Evolutionary conservation across 2,113 vertebrate species (phyloP).

Genomic region (Zapus hudsonius): DNA sequence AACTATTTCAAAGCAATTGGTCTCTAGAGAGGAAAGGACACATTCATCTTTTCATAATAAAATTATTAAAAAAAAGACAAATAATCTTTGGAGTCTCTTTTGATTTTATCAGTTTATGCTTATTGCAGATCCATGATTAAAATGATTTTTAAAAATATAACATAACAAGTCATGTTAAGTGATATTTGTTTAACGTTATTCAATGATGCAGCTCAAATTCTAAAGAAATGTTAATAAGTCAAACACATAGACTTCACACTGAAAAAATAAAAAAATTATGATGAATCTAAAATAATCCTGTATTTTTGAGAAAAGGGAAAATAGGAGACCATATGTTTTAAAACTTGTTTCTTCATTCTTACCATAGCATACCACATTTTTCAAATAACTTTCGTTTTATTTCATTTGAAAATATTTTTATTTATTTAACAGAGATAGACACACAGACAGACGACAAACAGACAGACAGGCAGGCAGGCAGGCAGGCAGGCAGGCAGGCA

Average conservation of each 20-base stretch:
- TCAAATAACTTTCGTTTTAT: neutral
- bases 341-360: neutral
- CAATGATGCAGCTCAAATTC: constrained; percentile 31
- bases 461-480: too few species aligned
- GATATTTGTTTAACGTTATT: constrained; percentile 31
- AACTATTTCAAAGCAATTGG: constrained; percentile 14
- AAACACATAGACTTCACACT: constrained; percentile 2
- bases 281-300: constrained; percentile 3
- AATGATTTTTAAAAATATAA: neutral
- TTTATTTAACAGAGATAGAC: too few species aligned
- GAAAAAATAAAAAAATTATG: too few species aligned
- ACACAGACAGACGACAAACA: too few species aligned
- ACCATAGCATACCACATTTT: neutral
- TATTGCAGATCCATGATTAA: neutral
- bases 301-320: neutral
- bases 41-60: neutral
- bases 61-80: neutral
- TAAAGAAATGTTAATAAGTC: constrained; percentile 7
- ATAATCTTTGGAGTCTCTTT: neutral
- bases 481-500: too few species aligned
- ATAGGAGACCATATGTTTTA: neutral
- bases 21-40: neutral
- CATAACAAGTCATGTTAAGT: neutral
- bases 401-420: too few species aligned
- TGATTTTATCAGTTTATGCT: neutral